Evolutionary conservation across 2,113 vertebrate species (phyloP), one percentile per base, ranked within the genome.

Genomic region (Osmerus mordax): DNA sequence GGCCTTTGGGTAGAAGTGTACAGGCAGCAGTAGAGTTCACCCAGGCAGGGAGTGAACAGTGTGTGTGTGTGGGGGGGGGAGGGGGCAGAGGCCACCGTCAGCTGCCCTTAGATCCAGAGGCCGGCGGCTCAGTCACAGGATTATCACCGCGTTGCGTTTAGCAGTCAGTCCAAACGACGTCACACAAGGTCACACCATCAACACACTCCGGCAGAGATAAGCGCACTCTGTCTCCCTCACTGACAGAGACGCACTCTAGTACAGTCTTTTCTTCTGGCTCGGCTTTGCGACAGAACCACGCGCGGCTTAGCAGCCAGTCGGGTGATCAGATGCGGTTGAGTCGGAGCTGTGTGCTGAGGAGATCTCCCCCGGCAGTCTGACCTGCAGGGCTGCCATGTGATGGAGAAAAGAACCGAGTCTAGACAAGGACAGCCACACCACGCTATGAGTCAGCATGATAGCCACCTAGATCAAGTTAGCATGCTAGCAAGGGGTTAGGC

Each of bases 311-410:
- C 21, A 66, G 66, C 69, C 23, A 12, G 32, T 54, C 60, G 60
- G 60, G 36, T 67, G 68, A 61, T 62, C 67, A 73, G 66, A 56
- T 18, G 16, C 14, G 11, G 51, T 51, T 32, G 53, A 68, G 32
- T 68, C 56, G 62, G 60, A 21, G 52, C n/a, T 41, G 25, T 58
- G 54, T 28, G 3, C 66, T 62, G 66, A 67, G 69, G 52, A 70
- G 69, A 78, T 75, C 73, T 72, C 75, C 69, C 23, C 18, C 72
- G 65, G 79, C 72, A 23, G 65, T 69, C 53, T 65, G 66, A 55
- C 47, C 13, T 54, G 15, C 59, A 65, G 58, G 4, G 53, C 14
- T 53, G 23, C 32, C 32, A 36, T 52, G 19, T 41, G 21, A 47
- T 3, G 47, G 16, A 52, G 73, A 60, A 59, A 55, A 12, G 67